Evolutionary conservation across 2,888 invertebrate genomes (phyloP).

Genomic region (Athrips mouffetella): DNA sequence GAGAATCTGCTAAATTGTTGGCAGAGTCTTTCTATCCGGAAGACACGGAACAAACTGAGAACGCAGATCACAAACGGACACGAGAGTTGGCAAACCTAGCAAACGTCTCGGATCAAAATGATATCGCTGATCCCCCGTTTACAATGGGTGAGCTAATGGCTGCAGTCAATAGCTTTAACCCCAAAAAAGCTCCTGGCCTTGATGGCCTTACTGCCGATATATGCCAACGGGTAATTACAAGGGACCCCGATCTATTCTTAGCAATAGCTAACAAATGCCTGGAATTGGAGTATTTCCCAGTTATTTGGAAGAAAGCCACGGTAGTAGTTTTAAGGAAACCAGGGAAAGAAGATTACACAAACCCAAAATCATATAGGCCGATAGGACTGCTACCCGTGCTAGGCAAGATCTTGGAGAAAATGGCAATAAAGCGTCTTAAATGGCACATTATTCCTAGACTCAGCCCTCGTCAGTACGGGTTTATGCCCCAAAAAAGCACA

Average conservation of each 20-base stretch:
- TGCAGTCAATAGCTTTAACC: too few species aligned
- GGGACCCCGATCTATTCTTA: background rate
- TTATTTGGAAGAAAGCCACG: too few species aligned
- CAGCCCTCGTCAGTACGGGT: too few species aligned
- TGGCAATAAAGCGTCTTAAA: too few species aligned
- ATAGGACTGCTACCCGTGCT: background rate
- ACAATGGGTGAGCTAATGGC: constrained; percentile 1
- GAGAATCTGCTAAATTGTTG: background rate
- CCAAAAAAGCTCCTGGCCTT: background rate
- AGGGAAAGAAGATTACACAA: too few species aligned
- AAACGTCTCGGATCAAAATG: background rate
- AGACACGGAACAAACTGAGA: background rate
- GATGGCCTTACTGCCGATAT: constrained; percentile 2
- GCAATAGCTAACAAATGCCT: background rate
- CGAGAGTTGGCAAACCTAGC: background rate
- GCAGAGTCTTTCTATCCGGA: constrained; percentile 1
- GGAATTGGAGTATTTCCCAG: background rate
- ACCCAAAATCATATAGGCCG: background rate
- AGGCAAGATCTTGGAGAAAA: background rate
- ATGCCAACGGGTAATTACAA: background rate
- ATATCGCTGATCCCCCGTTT: constrained; percentile 21
- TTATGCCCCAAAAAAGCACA: too few species aligned
- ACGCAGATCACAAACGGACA: background rate
- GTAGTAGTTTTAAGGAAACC: too few species aligned
- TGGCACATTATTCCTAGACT: too few species aligned